phyloP scores from a whole-genome alignment of 2,888 invertebrate species.

The Epistrophella euchroma region DNA sequence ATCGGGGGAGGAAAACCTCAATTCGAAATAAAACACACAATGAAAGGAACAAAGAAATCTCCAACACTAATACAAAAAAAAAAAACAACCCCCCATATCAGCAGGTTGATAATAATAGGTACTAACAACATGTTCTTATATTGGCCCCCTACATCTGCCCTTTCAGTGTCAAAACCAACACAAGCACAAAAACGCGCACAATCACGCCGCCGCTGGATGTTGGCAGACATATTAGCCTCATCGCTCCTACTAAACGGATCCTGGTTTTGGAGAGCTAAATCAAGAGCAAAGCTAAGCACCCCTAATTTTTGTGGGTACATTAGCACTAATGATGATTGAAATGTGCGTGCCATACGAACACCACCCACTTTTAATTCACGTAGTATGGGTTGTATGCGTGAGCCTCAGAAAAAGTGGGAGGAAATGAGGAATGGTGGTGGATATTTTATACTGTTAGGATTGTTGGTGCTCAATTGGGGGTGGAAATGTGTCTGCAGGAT shows the following conservation, averaged over 20 bases:
- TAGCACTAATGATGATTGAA: slow-evolving; percentile 84
- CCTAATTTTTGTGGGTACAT: slow-evolving; percentile 84
- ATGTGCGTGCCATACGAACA: slow-evolving; percentile 79
- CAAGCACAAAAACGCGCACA: slow-evolving; percentile 60
- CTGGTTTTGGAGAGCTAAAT: slow-evolving; percentile 76
- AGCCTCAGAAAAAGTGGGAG: background rate
- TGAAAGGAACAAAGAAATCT: slow-evolving; percentile 63
- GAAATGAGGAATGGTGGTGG: background rate
- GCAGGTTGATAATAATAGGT: slow-evolving; percentile 7
- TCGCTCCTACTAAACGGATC: slow-evolving; percentile 35
- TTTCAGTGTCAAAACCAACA: slow-evolving; percentile 22
- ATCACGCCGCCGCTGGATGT: slow-evolving; percentile 50
- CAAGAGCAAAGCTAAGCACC: slow-evolving; percentile 79
- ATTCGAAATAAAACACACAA: slow-evolving; percentile 71
- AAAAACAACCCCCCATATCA: slow-evolving; percentile 12
- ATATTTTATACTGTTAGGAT: slow-evolving; percentile 30
- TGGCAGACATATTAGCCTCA: slow-evolving; percentile 63
- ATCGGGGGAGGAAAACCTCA: slow-evolving; percentile 73
- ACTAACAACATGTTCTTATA: slow-evolving; percentile 51
- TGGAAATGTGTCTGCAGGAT: slow-evolving; percentile 51
- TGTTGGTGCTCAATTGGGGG: slow-evolving; percentile 63
- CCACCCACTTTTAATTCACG: slow-evolving; percentile 68
- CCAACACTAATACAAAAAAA: slow-evolving; percentile 56
- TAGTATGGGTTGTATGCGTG: slow-evolving; percentile 45
- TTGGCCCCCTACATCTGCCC: slow-evolving; percentile 27